Base-by-base conservation (phyloP, 1,140 invertebrate genomes). In the Sycophaga agraensis region DNA sequence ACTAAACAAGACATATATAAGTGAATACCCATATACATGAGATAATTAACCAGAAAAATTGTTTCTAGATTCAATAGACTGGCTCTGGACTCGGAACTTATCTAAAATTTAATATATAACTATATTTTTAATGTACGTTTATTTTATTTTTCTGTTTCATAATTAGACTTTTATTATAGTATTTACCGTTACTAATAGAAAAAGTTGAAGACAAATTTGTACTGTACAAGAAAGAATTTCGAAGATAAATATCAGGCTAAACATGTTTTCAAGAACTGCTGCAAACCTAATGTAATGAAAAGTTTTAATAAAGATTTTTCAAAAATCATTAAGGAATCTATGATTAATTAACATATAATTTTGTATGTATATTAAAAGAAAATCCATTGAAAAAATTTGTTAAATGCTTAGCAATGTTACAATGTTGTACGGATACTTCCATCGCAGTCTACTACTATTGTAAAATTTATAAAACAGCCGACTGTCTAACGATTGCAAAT, bases 1-100 rank as follows among this genome's bases (percentile, higher is more conserved):
- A 31, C 35, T 12, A 55, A 55, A 35, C 59, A 61, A 5, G 28
- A 61, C 9, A 61, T 39, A 26, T 43, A 60, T n/a, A 60, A n/a
- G 28, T 60, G 58, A 7, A 31, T 53, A 16, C 48, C 58, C 12
- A 46, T 14, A 12, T 60, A 39, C 8, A n/a, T n/a, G 2, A 60
- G 2, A 19, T 53, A 60, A 3, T 35, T 6, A 5, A 53, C 4
- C 26, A 60, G 28, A 34, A 26, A 53, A 17, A 34, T 3, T 21
- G 50, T n/a, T 2, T 59, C 4, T 5, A 59, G 14, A 53, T 37
- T 28, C 4, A 49, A 9, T 12, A 42, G 34, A 12, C 22, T 9
- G 24, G 14, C 17, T 16, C 22, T 14, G n/a, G 12, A 4, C 4
- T 11, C 17, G 5, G 21, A 6, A 45, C 21, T 26, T 26, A 24